Conservation (phyloP, 2,797 vertebrate genomes). For the Tauraco hartlaubi region DNA sequence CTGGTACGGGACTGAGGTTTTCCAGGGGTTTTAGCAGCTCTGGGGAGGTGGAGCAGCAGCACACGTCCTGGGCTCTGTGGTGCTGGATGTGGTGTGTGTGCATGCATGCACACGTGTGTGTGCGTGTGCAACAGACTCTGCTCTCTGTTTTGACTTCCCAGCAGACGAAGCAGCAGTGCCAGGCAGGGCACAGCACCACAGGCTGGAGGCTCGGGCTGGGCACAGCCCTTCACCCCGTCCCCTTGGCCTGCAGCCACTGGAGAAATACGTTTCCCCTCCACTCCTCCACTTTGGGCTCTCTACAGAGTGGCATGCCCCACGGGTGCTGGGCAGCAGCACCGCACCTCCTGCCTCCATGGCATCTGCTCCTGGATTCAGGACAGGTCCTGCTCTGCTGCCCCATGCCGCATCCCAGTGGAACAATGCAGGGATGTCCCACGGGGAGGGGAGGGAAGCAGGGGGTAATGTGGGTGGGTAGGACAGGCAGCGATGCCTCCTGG, state of each 20-base stretch:
- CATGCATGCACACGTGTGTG: not conserved
- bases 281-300: not conserved
- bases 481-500: not conserved
- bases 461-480: rapidly evolving
- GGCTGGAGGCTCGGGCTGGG: rapidly evolving
- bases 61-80: not conserved
- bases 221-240: not conserved
- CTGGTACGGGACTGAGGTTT: not conserved
- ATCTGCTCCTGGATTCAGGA: not conserved
- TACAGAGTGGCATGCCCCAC: rapidly evolving
- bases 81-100: rapidly evolving
- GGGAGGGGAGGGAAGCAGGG: not conserved
- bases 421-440: rapidly evolving
- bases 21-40: not conserved
- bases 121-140: not conserved
- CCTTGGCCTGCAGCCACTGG: not conserved
- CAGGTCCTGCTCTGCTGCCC: not conserved
- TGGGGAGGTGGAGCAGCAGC: rapidly evolving
- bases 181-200: not conserved
- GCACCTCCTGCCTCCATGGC: not conserved
- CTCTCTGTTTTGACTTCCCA: not conserved
- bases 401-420: rapidly evolving
- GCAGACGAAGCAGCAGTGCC: not conserved
- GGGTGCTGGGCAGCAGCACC: not conserved
- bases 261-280: not conserved